Evolutionary conservation across 2,888 invertebrate genomes (phyloP).

Genomic region (Brachylomia viminalis): DNA sequence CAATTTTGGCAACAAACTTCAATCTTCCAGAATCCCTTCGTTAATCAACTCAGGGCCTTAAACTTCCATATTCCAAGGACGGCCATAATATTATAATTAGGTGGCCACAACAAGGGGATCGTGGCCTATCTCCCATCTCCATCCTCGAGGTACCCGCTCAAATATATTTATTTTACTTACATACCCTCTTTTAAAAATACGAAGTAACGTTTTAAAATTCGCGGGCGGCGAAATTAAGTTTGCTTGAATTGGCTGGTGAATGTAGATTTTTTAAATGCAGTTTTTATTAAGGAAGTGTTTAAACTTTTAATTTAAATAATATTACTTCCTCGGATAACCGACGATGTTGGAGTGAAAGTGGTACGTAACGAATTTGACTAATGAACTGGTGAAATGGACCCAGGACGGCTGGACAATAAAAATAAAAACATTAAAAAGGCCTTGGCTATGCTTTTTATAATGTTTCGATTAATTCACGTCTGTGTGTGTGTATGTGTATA

Average conservation of each 20-base stretch:
- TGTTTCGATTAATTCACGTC: background rate
- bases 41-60: constrained; percentile 35
- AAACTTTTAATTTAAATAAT: constrained; percentile 4
- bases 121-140: constrained; percentile 61
- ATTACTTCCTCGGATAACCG: background rate
- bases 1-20: background rate
- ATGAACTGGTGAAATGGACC: background rate
- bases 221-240: constrained; percentile 37
- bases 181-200: constrained; percentile 43
- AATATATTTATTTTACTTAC: constrained; percentile 59
- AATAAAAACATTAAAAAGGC: background rate
- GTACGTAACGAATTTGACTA: background rate
- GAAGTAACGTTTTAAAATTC: constrained; percentile 33
- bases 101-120: constrained; percentile 49
- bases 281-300: constrained; percentile 18
- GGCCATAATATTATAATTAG: constrained; percentile 64
- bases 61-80: constrained; percentile 36
- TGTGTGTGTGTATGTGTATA: background rate
- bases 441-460: background rate
- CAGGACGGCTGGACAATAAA: background rate
- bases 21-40: constrained; percentile 24
- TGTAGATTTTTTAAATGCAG: constrained; percentile 6
- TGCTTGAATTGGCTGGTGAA: background rate
- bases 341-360: background rate
- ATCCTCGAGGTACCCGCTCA: constrained; percentile 37